A percentile compares a stretch with the other conserved stretches of the same genome.
These are phyloP conservation scores for Stenodema calcarata DNA, from an alignment of 2,888 invertebrate genomes.

Conservation along the genomic window DNA sequence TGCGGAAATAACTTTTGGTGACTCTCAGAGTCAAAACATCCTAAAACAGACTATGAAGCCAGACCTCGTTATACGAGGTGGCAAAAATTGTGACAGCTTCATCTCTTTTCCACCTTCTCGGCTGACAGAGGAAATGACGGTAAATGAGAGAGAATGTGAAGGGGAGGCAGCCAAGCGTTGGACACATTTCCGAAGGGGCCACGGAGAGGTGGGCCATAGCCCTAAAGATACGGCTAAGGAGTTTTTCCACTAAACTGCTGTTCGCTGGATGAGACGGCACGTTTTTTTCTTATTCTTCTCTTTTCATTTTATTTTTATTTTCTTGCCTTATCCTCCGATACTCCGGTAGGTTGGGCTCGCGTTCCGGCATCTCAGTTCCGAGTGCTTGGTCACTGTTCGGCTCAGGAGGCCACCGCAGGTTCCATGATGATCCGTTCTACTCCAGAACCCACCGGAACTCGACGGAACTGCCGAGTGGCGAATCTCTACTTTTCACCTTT, in stretches of 20 bases:
- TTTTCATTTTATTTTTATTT: neutral
- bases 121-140: neutral
- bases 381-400: slow-evolving; percentile 21
- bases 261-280: slow-evolving; percentile 7
- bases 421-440: neutral
- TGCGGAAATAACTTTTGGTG: too few relatives aligned
- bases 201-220: neutral
- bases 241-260: neutral
- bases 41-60: neutral
- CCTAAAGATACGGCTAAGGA: neutral
- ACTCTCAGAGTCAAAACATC: neutral
- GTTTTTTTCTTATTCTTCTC: neutral
- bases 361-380: slow-evolving; percentile 21
- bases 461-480: neutral
- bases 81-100: neutral
- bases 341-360: slow-evolving; percentile 12
- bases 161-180: neutral
- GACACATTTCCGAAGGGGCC: neutral
- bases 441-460: neutral
- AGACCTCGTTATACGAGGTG: neutral
- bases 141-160: neutral
- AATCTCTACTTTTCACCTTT: too few relatives aligned
- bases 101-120: neutral
- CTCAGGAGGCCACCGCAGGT: neutral
- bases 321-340: neutral